Evolutionary conservation across 2,113 vertebrate genomes (phyloP).

Genomic region (Aleadryas rufinucha): DNA sequence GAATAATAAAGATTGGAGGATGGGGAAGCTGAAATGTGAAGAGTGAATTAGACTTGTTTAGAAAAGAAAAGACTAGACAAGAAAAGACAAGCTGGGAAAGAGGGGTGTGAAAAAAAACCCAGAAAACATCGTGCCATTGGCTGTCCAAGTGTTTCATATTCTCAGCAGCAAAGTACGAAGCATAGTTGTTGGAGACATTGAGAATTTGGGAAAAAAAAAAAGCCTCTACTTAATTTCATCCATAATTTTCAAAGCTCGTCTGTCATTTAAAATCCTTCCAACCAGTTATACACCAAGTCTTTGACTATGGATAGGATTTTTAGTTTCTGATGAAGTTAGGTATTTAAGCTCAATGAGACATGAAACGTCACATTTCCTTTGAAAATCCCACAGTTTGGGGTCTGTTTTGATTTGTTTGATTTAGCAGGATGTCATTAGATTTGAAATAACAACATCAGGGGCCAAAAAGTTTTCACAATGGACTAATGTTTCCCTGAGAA

Average conservation of each 20-base stretch:
- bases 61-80: constrained; percentile 49
- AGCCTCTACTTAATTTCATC: neutral
- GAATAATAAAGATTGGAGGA: constrained; percentile 10
- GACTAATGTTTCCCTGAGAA: neutral
- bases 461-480: neutral
- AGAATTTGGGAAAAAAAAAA: neutral
- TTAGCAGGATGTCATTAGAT: constrained; percentile 1
- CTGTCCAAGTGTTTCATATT: constrained; percentile 23
- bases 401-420: constrained; percentile 40
- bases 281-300: neutral
- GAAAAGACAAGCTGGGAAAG: constrained; percentile 67
- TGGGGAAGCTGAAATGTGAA: constrained; percentile 5
- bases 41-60: constrained; percentile 25
- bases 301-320: neutral
- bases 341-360: neutral
- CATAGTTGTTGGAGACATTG: constrained; percentile 2
- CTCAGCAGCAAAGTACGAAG: neutral
- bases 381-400: neutral
- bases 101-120: constrained; percentile 58
- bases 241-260: constrained; percentile 16
- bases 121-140: neutral
- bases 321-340: neutral
- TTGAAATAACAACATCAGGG: neutral
- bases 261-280: constrained; percentile 16
- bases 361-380: neutral